Conservation (phyloP, 2,888 invertebrate species). For the Ischnus inquisitorius region DNA sequence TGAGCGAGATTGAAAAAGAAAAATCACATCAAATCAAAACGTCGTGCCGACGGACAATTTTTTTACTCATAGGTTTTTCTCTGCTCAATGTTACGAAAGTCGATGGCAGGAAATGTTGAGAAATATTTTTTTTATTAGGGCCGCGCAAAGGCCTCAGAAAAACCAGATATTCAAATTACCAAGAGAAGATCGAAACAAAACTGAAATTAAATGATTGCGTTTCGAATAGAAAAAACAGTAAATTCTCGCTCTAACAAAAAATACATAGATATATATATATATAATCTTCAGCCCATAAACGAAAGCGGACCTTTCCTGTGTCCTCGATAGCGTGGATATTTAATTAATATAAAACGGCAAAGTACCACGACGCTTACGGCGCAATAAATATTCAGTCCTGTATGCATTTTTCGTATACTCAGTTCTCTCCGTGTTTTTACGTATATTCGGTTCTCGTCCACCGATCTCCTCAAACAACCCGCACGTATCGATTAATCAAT, state of each 20-base stretch:
- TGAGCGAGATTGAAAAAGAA: no score
- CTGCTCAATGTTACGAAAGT: no score
- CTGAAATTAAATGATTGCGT: slow-evolving; percentile 7
- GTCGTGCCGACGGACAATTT: no score
- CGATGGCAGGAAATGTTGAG: no score
- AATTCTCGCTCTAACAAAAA: slow-evolving; percentile 50
- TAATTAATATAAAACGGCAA: slow-evolving; percentile 52
- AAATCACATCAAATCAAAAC: no score
- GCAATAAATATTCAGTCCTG: slow-evolving; percentile 77
- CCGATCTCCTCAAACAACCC: slow-evolving; percentile 29
- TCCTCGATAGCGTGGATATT: slow-evolving; percentile 28
- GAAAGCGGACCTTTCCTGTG: slow-evolving; percentile 8
- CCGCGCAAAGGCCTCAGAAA: background rate
- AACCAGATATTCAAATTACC: slow-evolving; percentile 8
- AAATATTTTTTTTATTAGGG: no score
- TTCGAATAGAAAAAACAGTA: slow-evolving; percentile 6
- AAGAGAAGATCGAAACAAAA: background rate
- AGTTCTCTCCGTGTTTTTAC: slow-evolving; percentile 68
- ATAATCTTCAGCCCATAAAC: slow-evolving; percentile 19
- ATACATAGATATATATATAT: slow-evolving; percentile 3
- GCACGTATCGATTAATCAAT: slow-evolving; percentile 26
- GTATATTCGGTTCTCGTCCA: slow-evolving; percentile 66
- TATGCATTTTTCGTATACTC: slow-evolving; percentile 77
- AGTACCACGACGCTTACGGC: slow-evolving; percentile 56
- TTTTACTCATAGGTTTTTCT: no score